A percentile compares a stretch with the other conserved stretches of the same genome.
phyloP scores from a whole-genome alignment of 2,113 vertebrate species.

The Corythoichthys intestinalis region DNA sequence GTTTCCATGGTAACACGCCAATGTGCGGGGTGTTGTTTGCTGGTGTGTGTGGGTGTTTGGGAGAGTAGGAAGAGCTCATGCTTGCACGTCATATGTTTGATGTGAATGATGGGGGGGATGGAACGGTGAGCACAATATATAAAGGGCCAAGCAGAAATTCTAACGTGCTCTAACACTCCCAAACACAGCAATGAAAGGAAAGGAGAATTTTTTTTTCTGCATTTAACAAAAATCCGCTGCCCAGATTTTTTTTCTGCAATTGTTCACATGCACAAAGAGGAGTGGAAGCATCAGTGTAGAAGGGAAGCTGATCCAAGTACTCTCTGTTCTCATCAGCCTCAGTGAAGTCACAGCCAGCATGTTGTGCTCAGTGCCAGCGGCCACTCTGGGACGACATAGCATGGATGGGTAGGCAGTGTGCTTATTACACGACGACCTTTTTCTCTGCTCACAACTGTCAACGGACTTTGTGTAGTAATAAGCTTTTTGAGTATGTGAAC shows the following conservation, averaged over 20 bases:
- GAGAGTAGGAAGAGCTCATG: slow-evolving; percentile 29
- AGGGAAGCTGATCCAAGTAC: slow-evolving; percentile 41
- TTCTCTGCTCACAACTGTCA: background rate
- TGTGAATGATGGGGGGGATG: slow-evolving; percentile 20
- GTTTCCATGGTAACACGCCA: slow-evolving; percentile 69
- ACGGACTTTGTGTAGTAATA: background rate
- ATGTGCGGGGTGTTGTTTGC: slow-evolving; percentile 35
- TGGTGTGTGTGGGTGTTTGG: slow-evolving; percentile 37
- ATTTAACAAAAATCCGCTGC: slow-evolving; percentile 19
- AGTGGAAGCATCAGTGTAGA: slow-evolving; percentile 40
- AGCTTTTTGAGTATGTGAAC: background rate
- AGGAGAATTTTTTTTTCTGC: background rate
- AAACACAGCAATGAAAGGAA: too few species aligned
- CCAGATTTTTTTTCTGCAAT: slow-evolving; percentile 7
- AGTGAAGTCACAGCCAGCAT: slow-evolving; percentile 26
- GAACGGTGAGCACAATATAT: slow-evolving; percentile 8
- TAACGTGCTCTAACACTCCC: slow-evolving; percentile 10
- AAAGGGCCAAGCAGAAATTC: slow-evolving; percentile 7
- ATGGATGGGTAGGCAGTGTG: slow-evolving; percentile 35
- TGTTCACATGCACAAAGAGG: slow-evolving; percentile 34
- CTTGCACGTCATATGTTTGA: slow-evolving; percentile 28
- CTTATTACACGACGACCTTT: background rate
- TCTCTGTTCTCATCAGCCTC: slow-evolving; percentile 26
- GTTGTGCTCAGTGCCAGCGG: slow-evolving; percentile 33
- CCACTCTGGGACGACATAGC: slow-evolving; percentile 21